Percentiles rank a stretch among this genome's conserved stretches.
Evolutionary conservation across 2,888 invertebrate genomes (phyloP).

Genomic region (Ferrisia virgata): DNA sequence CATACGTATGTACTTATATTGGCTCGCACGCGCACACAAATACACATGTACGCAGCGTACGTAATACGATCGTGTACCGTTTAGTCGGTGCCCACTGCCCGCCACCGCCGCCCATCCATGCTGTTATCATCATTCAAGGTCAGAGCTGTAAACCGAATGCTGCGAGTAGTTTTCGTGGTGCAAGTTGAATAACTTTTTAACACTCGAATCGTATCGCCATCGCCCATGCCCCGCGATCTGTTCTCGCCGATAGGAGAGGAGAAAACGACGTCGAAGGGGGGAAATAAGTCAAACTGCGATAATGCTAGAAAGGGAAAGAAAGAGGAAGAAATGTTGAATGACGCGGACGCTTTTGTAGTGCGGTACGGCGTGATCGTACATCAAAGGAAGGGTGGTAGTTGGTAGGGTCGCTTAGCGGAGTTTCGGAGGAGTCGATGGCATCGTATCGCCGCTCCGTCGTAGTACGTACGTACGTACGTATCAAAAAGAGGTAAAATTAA

Average conservation of each 20-base stretch:
- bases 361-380: neutral
- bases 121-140: conserved; percentile 40
- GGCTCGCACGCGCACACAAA: neutral
- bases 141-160: conserved; percentile 35
- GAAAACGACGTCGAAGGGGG: neutral
- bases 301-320: neutral
- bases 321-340: neutral
- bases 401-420: neutral
- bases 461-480: too few species aligned
- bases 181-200: conserved; percentile 41
- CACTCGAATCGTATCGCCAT: neutral
- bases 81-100: too few species aligned
- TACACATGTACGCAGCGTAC: neutral
- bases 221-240: neutral
- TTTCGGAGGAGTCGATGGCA: too few species aligned
- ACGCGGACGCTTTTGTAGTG: too few species aligned
- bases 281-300: too few species aligned
- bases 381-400: neutral
- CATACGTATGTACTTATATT: too few species aligned
- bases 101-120: neutral
- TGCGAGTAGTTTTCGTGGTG: conserved; percentile 32
- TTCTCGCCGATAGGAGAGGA: neutral
- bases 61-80: conserved; percentile 6
- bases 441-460: too few species aligned
- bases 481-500: too few species aligned